Evolutionary conservation across 1,140 invertebrate genomes (phyloP), one percentile per base, ranked within the genome.

Genomic region (Manduca sexta): DNA sequence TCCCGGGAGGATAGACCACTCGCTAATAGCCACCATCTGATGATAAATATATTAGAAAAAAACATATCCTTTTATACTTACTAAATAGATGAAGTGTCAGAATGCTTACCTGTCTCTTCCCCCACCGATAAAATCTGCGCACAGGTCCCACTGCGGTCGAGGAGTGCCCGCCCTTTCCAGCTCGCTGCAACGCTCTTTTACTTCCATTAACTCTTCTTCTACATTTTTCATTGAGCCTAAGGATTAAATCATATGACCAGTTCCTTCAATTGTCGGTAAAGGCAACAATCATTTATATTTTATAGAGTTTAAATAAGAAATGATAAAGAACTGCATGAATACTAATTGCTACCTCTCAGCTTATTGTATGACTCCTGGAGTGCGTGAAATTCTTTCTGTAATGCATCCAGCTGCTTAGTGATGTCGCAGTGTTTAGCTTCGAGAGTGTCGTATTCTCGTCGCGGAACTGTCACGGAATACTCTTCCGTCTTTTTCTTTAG

Each of bases 61-160:
- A 34, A n/a, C n/a, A n/a, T n/a, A n/a, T n/a, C n/a, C n/a, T n/a
- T n/a, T n/a, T n/a, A n/a, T n/a, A n/a, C n/a, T n/a, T n/a, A n/a
- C n/a, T n/a, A n/a, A n/a, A n/a, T n/a, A n/a, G n/a, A n/a, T n/a
- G n/a, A n/a, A n/a, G n/a, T n/a, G n/a, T n/a, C n/a, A n/a, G n/a
- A 0, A 31, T 14, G 14, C n/a, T 30, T n/a, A 79, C 72, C 84
- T 71, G 14, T 81, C 72, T 16, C 70, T 55, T 0, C 86, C 86
- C 0, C 86, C 86, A 0, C 80, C 69, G 18, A 87, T 85, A 49
- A 84, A 85, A 49, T 87, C 81, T 0, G 71, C 83, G 39, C 86
- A 87, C 2, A 84, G 55, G 3, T 85, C 80, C 86, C 86, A 87
- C 38, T 74, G 71, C 14, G 86, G 86, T 0, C 86, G 65, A 0